Evolutionary conservation across 2,888 invertebrate genomes (phyloP).

Genomic region (Eupithecia abbreviata): DNA sequence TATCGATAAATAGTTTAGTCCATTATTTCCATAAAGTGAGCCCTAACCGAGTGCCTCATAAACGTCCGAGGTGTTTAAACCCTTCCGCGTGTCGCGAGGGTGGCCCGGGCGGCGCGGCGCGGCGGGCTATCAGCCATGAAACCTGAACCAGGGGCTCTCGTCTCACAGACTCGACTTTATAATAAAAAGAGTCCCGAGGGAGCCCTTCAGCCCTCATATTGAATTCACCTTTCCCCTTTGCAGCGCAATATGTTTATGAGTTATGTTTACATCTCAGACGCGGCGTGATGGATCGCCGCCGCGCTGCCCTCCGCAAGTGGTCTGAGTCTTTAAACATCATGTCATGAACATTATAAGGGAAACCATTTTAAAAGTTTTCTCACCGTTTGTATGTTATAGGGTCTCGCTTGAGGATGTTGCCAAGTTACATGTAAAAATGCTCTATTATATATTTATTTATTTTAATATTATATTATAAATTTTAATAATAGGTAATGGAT

Average conservation of each 20-base stretch:
- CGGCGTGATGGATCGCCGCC: constrained; percentile 30
- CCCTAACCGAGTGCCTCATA: background rate
- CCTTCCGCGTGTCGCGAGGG: background rate
- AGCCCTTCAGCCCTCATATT: constrained; percentile 21
- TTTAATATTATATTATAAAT: too few relatives aligned
- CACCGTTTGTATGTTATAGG: background rate
- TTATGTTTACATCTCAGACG: constrained; percentile 35
- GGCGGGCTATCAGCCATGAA: constrained; percentile 12
- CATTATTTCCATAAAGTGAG: background rate
- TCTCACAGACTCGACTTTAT: constrained; percentile 19
- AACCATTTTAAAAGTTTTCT: background rate
- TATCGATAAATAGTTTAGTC: background rate
- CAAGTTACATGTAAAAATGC: background rate
- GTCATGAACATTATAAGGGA: background rate
- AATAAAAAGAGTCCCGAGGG: constrained; percentile 29
- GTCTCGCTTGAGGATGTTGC: background rate
- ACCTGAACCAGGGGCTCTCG: constrained; percentile 7
- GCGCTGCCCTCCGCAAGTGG: background rate
- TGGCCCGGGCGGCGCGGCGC: background rate
- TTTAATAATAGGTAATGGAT: background rate
- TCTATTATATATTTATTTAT: too few relatives aligned
- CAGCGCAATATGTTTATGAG: constrained; percentile 36
- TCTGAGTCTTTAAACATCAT: constrained; percentile 2
- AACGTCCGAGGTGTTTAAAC: background rate
- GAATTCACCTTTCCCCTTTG: constrained; percentile 31